Evolutionary conservation across 2,113 vertebrate species (phyloP).

Genomic region (Daboia siamensis): DNA sequence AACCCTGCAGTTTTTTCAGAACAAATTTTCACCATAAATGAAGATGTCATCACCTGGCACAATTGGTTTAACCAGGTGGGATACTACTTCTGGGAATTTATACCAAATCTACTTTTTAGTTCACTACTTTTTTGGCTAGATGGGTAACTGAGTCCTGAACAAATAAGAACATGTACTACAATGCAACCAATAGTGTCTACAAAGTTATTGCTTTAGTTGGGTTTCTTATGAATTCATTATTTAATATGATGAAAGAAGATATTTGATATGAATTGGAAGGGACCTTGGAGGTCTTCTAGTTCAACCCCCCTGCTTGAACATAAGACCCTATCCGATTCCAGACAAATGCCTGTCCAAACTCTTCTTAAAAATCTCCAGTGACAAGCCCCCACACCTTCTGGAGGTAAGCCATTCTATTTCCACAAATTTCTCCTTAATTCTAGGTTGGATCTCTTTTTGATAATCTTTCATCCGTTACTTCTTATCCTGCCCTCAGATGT

Average conservation of each 20-base stretch:
- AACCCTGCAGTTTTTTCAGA: neutral
- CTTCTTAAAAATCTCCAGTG: too few relatives aligned
- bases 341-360: too few relatives aligned
- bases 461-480: too few relatives aligned
- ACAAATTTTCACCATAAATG: neutral
- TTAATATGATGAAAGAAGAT: neutral
- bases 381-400: too few relatives aligned
- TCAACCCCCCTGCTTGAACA: too few relatives aligned
- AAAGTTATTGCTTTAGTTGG: neutral
- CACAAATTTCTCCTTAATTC: too few relatives aligned
- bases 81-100: neutral
- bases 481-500: too few relatives aligned
- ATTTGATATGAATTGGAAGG: neutral
- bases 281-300: too few relatives aligned
- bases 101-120: neutral
- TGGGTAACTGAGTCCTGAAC: neutral
- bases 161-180: neutral
- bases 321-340: too few relatives aligned
- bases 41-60: neutral
- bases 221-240: neutral
- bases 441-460: too few relatives aligned
- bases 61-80: constrained; percentile 6
- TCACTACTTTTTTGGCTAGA: too few relatives aligned
- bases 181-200: neutral
- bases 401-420: too few relatives aligned